These are phyloP conservation scores for Conops quadrifasciatus DNA, from an alignment of 2,888 invertebrate genomes.

Conservation along the genomic window DNA sequence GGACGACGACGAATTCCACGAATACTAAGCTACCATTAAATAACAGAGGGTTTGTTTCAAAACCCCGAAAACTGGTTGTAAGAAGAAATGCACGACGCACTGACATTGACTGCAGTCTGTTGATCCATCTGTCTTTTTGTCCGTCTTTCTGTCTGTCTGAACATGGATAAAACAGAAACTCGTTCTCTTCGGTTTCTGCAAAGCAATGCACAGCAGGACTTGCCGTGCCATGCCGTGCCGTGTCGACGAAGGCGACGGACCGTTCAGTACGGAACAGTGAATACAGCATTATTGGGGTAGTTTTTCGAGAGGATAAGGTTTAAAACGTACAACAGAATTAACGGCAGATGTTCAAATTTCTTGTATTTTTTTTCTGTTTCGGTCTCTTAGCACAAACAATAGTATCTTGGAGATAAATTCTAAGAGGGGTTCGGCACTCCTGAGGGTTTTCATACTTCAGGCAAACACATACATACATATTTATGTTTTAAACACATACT, in stretches of 20 bases:
- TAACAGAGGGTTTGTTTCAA: not conserved
- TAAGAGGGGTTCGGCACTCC: slow-evolving; percentile 31
- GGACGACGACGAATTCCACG: not conserved
- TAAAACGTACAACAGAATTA: slow-evolving; percentile 29
- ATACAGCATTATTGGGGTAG: too few relatives aligned
- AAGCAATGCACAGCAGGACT: slow-evolving; percentile 15
- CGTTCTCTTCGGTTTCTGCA: not conserved
- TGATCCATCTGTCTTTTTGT: too few relatives aligned
- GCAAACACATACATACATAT: slow-evolving; percentile 1
- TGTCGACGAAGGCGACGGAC: too few relatives aligned
- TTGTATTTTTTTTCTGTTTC: slow-evolving; percentile 7
- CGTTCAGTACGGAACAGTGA: too few relatives aligned
- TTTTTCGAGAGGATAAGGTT: slow-evolving; percentile 8
- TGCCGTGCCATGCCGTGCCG: slow-evolving; percentile 1
- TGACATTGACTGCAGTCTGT: too few relatives aligned
- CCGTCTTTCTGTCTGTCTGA: too few relatives aligned
- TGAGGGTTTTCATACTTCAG: not conserved
- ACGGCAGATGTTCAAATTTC: slow-evolving; percentile 58
- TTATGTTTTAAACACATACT: not conserved
- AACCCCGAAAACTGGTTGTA: not conserved
- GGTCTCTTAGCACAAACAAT: slow-evolving; percentile 25
- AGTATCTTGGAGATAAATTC: slow-evolving; percentile 41
- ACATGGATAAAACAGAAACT: too few relatives aligned
- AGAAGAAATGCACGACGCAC: not conserved
- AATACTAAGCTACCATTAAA: not conserved